phyloP scores from a whole-genome alignment of 1,140 invertebrate species.

The Papilio polyxenes region DNA sequence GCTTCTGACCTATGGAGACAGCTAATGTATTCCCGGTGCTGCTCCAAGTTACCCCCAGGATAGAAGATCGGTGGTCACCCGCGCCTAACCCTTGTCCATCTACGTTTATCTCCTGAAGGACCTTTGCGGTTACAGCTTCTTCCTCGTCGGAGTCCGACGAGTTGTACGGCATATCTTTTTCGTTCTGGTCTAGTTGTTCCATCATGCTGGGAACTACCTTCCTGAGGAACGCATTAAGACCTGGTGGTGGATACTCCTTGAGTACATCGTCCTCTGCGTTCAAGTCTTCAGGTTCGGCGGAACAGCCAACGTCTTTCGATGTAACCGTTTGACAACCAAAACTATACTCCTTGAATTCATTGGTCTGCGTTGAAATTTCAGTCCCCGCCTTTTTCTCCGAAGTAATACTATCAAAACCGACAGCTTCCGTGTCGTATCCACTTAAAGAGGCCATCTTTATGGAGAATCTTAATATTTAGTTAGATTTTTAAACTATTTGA shows the following conservation, averaged over 20 bases:
- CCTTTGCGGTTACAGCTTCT: constrained; percentile 54
- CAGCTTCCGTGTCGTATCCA: constrained; percentile 68
- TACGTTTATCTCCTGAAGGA: constrained; percentile 62
- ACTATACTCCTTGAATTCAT: constrained; percentile 55
- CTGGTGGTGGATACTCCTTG: constrained; percentile 60
- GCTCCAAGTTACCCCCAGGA: constrained; percentile 67
- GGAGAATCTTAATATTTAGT: background rate
- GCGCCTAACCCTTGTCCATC: constrained; percentile 51
- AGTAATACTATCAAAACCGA: constrained; percentile 63
- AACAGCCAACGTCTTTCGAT: constrained; percentile 54
- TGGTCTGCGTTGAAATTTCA: constrained; percentile 59
- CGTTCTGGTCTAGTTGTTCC: constrained; percentile 64
- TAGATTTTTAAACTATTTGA: background rate
- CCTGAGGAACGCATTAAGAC: constrained; percentile 65
- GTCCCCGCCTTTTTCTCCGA: constrained; percentile 43
- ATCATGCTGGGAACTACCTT: constrained; percentile 66
- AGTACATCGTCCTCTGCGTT: constrained; percentile 49
- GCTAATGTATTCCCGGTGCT: constrained; percentile 67
- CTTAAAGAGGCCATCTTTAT: constrained; percentile 64
- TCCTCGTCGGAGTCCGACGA: constrained; percentile 73
- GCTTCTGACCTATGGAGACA: constrained; percentile 57
- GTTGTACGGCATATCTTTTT: constrained; percentile 54
- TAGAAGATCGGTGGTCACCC: constrained; percentile 57
- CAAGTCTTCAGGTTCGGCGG: constrained; percentile 52
- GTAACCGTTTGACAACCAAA: constrained; percentile 55